Evolutionary conservation across 2,797 vertebrate species (phyloP).

Genomic region (Centroberyx gerrardi): DNA sequence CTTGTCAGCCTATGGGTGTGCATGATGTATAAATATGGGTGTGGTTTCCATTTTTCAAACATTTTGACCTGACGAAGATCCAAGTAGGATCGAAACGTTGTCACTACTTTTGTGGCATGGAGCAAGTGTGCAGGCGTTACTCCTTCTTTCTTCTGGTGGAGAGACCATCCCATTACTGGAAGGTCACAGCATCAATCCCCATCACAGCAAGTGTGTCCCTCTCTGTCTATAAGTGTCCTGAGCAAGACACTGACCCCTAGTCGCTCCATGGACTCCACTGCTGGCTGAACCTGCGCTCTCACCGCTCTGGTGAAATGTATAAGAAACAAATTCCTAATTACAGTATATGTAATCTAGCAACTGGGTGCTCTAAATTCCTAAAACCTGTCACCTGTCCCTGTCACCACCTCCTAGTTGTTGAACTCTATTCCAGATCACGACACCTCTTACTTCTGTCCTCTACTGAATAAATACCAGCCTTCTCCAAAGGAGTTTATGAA

Average conservation of each 20-base stretch:
- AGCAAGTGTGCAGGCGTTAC: too few relatives aligned
- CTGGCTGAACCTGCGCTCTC: background rate
- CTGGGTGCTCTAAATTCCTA: background rate
- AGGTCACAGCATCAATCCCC: background rate
- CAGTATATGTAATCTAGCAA: background rate
- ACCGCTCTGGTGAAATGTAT: background rate
- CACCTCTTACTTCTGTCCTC: background rate
- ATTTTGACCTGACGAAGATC: too few relatives aligned
- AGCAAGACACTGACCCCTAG: background rate
- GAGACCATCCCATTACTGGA: background rate
- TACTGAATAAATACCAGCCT: background rate
- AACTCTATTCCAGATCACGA: background rate
- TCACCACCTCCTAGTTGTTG: background rate
- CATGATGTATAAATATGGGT: too few relatives aligned
- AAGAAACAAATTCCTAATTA: conserved; percentile 10
- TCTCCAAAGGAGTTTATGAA: background rate
- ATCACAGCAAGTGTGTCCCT: background rate
- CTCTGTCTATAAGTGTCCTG: background rate
- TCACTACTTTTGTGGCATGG: too few relatives aligned
- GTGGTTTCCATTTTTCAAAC: too few relatives aligned
- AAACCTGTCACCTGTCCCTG: background rate
- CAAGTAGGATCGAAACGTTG: too few relatives aligned
- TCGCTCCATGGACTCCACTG: background rate
- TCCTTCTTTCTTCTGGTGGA: too few relatives aligned
- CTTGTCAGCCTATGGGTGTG: too few relatives aligned